Evolutionary conservation across 2,888 invertebrate genomes (phyloP).

Genomic region (Orthosia incerta): DNA sequence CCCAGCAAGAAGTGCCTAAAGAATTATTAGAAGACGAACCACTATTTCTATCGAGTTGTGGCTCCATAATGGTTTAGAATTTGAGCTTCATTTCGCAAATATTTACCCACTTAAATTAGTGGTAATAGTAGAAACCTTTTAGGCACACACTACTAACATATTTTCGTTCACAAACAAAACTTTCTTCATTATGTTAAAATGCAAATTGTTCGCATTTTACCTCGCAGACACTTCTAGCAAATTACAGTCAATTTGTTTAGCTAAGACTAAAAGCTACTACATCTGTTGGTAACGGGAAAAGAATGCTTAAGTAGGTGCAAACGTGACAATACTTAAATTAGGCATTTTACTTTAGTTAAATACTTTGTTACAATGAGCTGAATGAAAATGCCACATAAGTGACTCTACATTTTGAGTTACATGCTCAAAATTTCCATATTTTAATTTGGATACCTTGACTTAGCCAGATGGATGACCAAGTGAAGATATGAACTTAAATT

Average conservation of each 20-base stretch:
- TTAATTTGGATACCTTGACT: neutral
- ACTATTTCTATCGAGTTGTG: neutral
- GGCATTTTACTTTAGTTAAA: neutral
- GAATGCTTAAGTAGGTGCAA: neutral
- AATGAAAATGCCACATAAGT: no score
- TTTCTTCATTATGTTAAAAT: conserved; percentile 46
- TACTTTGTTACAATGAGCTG: no score
- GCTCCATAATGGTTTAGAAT: neutral
- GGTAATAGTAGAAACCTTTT: conserved; percentile 27
- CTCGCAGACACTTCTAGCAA: conserved; percentile 34
- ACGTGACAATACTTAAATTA: neutral
- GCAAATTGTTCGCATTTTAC: conserved; percentile 45
- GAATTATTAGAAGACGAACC: neutral
- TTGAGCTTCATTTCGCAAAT: conserved; percentile 20
- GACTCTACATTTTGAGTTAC: neutral
- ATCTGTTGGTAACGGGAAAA: conserved; percentile 18
- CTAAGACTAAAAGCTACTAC: conserved; percentile 29
- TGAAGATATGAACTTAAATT: neutral
- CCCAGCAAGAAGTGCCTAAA: neutral
- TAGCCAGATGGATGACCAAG: neutral
- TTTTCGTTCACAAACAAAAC: conserved; percentile 32
- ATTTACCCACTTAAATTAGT: conserved; percentile 22
- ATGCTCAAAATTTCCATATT: neutral
- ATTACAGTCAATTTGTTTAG: conserved; percentile 56
- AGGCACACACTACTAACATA: conserved; percentile 18